phyloP scores from a whole-genome alignment of 2,113 vertebrate genomes.

The Synchiropus splendidus region DNA sequence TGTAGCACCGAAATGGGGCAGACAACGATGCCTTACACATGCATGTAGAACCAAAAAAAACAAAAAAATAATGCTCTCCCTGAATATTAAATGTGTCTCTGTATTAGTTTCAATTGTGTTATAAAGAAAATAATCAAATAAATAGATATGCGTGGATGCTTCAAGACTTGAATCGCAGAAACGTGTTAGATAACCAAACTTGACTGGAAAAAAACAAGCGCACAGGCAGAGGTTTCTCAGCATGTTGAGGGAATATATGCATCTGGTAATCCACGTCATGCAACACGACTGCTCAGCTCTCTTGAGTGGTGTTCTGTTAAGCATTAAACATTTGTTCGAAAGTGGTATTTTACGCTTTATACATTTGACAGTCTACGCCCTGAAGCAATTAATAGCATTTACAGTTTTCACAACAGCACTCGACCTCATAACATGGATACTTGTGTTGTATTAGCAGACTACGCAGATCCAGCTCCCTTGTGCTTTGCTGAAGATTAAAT shows the following conservation, averaged over 20 bases:
- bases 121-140: slow-evolving; percentile 24
- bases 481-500: not conserved
- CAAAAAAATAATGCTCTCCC: too few species aligned
- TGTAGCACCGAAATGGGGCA: slow-evolving; percentile 12
- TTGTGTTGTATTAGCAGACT: slow-evolving; percentile 4
- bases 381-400: slow-evolving; percentile 9
- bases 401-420: slow-evolving; percentile 10
- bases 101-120: too few species aligned
- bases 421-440: slow-evolving; percentile 2
- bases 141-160: slow-evolving; percentile 16
- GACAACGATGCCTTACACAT: slow-evolving; percentile 2
- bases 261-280: slow-evolving; percentile 21
- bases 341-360: slow-evolving; percentile 24
- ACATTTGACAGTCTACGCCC: slow-evolving; percentile 7
- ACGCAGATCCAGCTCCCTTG: too few species aligned
- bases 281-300: slow-evolving; percentile 14
- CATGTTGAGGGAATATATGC: too few species aligned
- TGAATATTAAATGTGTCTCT: too few species aligned
- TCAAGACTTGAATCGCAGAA: slow-evolving; percentile 7
- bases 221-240: slow-evolving; percentile 23
- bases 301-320: slow-evolving; percentile 24
- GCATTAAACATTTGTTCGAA: slow-evolving; percentile 24
- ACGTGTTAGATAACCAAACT: slow-evolving; percentile 27
- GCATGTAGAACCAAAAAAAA: too few species aligned
- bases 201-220: slow-evolving; percentile 13